Evolutionary conservation across 2,113 vertebrate genomes (phyloP), one percentile per base, ranked within the genome.

Genomic region (Sebastes schlegelii): DNA sequence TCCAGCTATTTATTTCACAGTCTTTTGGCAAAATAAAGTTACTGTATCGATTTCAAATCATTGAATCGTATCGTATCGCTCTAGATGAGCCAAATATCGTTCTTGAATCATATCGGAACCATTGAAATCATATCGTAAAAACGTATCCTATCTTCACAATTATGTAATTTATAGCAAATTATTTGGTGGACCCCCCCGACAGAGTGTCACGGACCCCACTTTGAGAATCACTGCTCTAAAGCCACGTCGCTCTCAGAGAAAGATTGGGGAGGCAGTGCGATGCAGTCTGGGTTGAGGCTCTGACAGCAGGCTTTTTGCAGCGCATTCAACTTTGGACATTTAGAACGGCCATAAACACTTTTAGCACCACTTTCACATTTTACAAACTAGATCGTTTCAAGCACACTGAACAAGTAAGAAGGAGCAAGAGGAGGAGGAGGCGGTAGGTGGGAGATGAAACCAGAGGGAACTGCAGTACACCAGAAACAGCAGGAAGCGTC

Each of bases 381-480:
- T 70, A 11, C 21, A 1, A 48, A 34, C 68, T 8, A 5, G 48
- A 40, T 54, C 1, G 48, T 79, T 71, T 58, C 19, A 23, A 26
- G 57, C 65, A 23, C 19, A 34, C 26, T 67, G 48, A 72, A 54
- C 26, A 8, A 0, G 48, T 67, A 60, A 54, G 51, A 16, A 6
- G 67, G 74, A 45, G 68, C 46, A 40, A 6, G 9, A 45, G 34
- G 34, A 34, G 26, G 26, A 34, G 45, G 49, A 49, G 45, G 12
- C n/a, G 34, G 63, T 11, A 60, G 58, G 68, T 70, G 54, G 73
- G 43, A 77, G 54, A 68, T 46, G 67, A 74, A 76, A 51, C 57
- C 48, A 71, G 42, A 65, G 21, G 19, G 17, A 70, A 21, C n/a
- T 34, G 26, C 74, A 49, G 8, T 54, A 55, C 54, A 54, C 6